These are phyloP conservation scores for Sitta europaea DNA, from an alignment of 2,113 vertebrate genomes.

Conservation along the genomic window DNA sequence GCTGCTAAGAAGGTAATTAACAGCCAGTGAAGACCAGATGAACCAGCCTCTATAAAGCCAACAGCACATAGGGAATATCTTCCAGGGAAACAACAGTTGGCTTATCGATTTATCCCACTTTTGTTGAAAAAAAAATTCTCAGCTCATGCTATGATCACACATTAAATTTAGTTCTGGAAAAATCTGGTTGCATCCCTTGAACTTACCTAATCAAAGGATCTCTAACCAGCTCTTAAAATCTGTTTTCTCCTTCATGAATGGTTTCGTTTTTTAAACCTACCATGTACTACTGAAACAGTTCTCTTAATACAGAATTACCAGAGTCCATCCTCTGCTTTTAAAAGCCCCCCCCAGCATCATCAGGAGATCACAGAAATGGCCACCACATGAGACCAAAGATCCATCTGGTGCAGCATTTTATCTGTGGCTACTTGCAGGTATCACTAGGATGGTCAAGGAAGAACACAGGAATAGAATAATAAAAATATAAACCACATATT, in stretches of 20 bases:
- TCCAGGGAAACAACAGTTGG: background rate
- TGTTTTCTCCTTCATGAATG: background rate
- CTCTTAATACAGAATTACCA: background rate
- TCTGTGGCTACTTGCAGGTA: background rate
- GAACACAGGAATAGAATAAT: background rate
- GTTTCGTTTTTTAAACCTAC: background rate
- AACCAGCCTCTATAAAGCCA: background rate
- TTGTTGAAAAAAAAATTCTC: background rate
- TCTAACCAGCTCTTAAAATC: background rate
- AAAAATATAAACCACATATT: background rate
- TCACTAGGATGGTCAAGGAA: background rate
- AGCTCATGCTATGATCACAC: background rate
- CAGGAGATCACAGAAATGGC: background rate
- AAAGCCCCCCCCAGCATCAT: background rate
- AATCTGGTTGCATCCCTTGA: background rate
- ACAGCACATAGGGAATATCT: background rate
- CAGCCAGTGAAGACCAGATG: background rate
- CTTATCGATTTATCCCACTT: background rate
- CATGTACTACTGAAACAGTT: background rate
- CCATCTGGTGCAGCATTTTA: background rate
- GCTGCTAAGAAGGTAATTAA: background rate
- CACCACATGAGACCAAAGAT: background rate
- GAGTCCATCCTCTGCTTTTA: background rate
- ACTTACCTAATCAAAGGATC: background rate
- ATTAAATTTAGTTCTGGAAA: background rate